Percentiles rank a stretch among this genome's conserved stretches.
Conservation (phyloP, 2,797 vertebrate genomes). For the Glyptemys insculpta region DNA sequence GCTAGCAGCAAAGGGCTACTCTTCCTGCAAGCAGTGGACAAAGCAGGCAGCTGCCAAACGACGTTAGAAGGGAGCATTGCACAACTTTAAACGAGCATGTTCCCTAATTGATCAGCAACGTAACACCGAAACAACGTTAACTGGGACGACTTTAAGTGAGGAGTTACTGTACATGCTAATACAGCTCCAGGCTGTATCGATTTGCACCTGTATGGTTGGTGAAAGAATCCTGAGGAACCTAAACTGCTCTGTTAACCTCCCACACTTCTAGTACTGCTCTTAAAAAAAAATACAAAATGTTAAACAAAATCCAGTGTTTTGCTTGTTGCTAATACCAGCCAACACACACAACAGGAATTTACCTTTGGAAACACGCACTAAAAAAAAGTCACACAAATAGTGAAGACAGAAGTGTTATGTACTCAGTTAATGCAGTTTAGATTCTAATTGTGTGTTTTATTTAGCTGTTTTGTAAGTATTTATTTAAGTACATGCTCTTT, state of each 20-base stretch:
- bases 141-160: too few relatives aligned
- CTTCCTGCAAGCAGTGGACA: too few relatives aligned
- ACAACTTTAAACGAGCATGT: too few relatives aligned
- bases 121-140: too few relatives aligned
- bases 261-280: not conserved
- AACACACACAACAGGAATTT: slow-evolving; percentile 60
- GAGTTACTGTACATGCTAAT: not conserved
- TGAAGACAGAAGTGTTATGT: not conserved
- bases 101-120: too few relatives aligned
- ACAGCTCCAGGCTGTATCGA: not conserved
- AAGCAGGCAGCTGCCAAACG: too few relatives aligned
- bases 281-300: not conserved
- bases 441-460: slow-evolving; percentile 23
- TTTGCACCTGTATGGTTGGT: not conserved
- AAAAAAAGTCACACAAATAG: not conserved
- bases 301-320: slow-evolving; percentile 31
- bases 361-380: slow-evolving; percentile 35
- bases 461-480: slow-evolving; percentile 39
- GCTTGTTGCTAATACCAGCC: slow-evolving; percentile 50
- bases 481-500: slow-evolving; percentile 47
- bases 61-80: too few relatives aligned
- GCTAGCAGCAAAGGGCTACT: too few relatives aligned
- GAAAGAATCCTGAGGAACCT: not conserved
- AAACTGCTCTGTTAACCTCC: not conserved
- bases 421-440: not conserved